A percentile compares a stretch with the other conserved stretches of the same genome.
phyloP scores from a whole-genome alignment of 2,797 vertebrate species.

The Mormyrus proboscirostris region DNA sequence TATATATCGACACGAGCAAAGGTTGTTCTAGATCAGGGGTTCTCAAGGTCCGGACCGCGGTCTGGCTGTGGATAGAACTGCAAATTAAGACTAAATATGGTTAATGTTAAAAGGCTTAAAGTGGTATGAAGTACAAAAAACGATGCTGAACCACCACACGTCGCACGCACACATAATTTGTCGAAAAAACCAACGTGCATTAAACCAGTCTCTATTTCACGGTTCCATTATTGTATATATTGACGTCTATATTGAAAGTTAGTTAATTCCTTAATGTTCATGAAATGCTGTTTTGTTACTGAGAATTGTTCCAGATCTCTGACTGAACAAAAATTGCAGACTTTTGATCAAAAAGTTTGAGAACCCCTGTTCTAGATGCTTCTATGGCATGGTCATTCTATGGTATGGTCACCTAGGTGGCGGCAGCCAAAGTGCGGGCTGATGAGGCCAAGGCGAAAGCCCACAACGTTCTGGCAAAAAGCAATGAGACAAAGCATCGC shows the following conservation, averaged over 20 bases:
- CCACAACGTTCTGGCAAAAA: conserved; percentile 77
- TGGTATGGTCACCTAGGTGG: background rate
- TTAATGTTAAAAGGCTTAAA: background rate
- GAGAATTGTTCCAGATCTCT: background rate
- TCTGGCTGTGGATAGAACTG: background rate
- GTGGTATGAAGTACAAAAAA: background rate
- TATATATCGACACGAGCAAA: background rate
- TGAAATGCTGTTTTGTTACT: background rate
- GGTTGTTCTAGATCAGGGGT: background rate
- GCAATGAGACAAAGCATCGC: conserved; percentile 79
- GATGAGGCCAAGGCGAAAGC: conserved; percentile 84
- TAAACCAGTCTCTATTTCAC: background rate
- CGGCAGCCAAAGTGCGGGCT: conserved; percentile 78
- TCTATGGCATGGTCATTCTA: background rate
- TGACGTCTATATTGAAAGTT: background rate
- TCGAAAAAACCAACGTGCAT: background rate
- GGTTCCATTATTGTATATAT: background rate
- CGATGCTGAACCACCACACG: background rate
- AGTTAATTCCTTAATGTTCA: background rate
- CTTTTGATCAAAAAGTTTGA: background rate
- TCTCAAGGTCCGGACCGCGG: background rate
- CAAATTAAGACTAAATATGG: background rate
- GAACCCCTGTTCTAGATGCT: background rate
- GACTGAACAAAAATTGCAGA: background rate
- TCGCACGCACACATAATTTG: background rate